Conservation (phyloP, 92 coral and sea anemone species). For the Epizoanthus rinbou region DNA sequence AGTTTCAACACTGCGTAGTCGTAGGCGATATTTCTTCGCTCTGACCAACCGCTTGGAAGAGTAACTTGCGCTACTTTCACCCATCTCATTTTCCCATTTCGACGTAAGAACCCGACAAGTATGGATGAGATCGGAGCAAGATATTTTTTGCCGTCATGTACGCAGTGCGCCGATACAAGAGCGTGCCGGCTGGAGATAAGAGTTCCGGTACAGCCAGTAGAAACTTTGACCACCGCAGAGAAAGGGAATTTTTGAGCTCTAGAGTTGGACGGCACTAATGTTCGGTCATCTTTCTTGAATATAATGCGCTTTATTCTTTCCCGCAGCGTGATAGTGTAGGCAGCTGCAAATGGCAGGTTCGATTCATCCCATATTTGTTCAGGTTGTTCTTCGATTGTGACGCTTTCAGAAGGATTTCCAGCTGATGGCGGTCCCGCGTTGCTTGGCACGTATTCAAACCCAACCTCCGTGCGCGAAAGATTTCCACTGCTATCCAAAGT, state of each 20-base stretch:
- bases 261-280: neutral
- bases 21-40: constrained; percentile 23
- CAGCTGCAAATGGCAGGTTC: neutral
- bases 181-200: constrained; percentile 78
- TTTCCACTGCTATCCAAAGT: constrained; percentile 39
- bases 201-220: constrained; percentile 87
- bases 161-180: constrained; percentile 93
- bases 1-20: constrained; percentile 79
- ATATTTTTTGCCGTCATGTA: constrained; percentile 73
- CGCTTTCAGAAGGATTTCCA: constrained; percentile 3
- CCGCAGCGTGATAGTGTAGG: neutral
- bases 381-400: constrained; percentile 15
- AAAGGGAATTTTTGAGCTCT: constrained; percentile 75
- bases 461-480: constrained; percentile 24
- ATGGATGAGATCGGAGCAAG: constrained; percentile 52
- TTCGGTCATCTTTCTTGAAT: constrained; percentile 10
- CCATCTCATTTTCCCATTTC: constrained; percentile 64
- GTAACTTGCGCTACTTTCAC: constrained; percentile 41
- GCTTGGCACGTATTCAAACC: constrained; percentile 32
- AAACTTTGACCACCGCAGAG: constrained; percentile 77
- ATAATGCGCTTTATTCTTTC: constrained; percentile 13
- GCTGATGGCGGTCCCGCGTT: neutral
- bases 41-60: constrained; percentile 61
- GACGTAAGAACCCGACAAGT: constrained; percentile 72
- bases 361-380: constrained; percentile 16